phyloP scores from a whole-genome alignment of 2,888 invertebrate genomes.

The Ennomos fuscantarius region DNA sequence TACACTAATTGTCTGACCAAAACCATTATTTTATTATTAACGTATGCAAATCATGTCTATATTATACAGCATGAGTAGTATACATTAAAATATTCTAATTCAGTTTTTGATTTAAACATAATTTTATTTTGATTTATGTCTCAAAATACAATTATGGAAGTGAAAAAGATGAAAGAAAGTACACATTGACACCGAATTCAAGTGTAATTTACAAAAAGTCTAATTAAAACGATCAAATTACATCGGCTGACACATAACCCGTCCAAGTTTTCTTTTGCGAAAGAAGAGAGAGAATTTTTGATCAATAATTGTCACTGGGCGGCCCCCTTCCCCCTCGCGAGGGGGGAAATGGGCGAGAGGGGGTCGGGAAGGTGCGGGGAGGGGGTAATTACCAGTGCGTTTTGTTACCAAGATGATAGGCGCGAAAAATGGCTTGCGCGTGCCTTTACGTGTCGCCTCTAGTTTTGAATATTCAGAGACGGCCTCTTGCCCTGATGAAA shows the following conservation, averaged over 20 bases:
- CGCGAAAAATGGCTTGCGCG: constrained; percentile 85
- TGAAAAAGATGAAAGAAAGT: too few relatives aligned
- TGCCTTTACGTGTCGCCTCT: constrained; percentile 84
- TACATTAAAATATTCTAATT: neutral
- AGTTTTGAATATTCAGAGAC: constrained; percentile 84
- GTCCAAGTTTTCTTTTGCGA: constrained; percentile 86
- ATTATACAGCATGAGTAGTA: constrained; percentile 15
- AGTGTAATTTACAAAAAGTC: constrained; percentile 56
- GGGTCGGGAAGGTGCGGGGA: constrained; percentile 49
- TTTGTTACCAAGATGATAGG: constrained; percentile 86
- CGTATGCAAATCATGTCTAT: neutral
- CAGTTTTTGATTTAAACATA: too few relatives aligned
- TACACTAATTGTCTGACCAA: too few relatives aligned
- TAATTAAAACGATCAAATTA: constrained; percentile 81
- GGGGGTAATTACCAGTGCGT: constrained; percentile 85
- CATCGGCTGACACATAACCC: constrained; percentile 82
- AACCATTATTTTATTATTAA: too few relatives aligned
- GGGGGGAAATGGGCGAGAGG: constrained; percentile 49
- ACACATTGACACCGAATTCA: too few relatives aligned
- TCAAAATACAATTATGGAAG: too few relatives aligned
- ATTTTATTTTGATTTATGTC: too few relatives aligned
- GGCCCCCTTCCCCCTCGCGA: constrained; percentile 64
- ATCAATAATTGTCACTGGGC: constrained; percentile 89
- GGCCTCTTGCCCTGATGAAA: constrained; percentile 82
- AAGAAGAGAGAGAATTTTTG: constrained; percentile 88